phyloP scores from a whole-genome alignment of 2,113 vertebrate genomes.

The Megaleporinus macrocephalus region DNA sequence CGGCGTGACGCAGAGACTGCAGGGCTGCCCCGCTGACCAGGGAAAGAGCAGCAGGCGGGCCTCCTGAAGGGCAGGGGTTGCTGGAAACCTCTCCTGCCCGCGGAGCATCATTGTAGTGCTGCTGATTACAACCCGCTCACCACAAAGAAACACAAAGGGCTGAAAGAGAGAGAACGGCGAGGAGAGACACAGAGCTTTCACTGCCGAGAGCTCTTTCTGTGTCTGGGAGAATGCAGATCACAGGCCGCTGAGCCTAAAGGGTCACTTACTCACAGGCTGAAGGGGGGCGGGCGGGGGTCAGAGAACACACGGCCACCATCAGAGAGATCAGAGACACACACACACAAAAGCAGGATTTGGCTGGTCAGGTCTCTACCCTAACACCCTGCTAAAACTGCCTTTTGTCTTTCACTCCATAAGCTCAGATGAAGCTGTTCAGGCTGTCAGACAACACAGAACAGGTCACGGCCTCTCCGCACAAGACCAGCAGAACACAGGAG shows the following conservation, averaged over 20 bases:
- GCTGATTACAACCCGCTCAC: conserved; percentile 58
- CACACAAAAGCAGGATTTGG: conserved; percentile 59
- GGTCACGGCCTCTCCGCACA: not conserved
- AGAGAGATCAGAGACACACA: conserved; percentile 58
- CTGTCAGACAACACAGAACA: not conserved
- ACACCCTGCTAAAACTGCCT: conserved; percentile 28
- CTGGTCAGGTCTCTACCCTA: conserved; percentile 19
- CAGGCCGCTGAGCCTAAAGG: conserved; percentile 57
- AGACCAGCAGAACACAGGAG: not conserved
- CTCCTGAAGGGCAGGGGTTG: conserved; percentile 19
- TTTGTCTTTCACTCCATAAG: conserved; percentile 34
- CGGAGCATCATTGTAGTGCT: conserved; percentile 36
- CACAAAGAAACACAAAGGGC: conserved; percentile 64
- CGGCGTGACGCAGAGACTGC: not conserved
- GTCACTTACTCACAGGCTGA: conserved; percentile 55
- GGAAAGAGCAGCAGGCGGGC: conserved; percentile 36
- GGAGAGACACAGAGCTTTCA: conserved; percentile 54
- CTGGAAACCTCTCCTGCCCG: conserved; percentile 20
- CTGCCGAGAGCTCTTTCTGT: conserved; percentile 54
- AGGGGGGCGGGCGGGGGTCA: conserved; percentile 48
- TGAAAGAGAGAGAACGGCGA: conserved; percentile 45
- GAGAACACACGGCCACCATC: conserved; percentile 64
- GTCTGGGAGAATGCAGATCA: conserved; percentile 34
- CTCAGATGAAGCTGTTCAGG: conserved; percentile 43
- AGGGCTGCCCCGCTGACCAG: not conserved